Conservation (phyloP, 2,888 invertebrate genomes). For the Spodoptera exigua region DNA sequence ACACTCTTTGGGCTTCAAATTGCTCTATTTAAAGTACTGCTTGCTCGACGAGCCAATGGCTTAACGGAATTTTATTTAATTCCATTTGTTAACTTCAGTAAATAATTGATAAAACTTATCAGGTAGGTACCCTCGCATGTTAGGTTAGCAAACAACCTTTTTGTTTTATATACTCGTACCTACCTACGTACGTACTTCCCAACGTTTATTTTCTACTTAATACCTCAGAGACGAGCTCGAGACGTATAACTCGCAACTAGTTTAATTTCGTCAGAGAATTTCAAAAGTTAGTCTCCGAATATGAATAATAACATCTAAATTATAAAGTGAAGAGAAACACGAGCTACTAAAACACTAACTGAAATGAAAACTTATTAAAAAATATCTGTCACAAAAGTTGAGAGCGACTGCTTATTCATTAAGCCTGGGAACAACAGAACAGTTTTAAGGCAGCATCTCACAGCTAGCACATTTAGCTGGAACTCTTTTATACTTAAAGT, state of each 20-base stretch:
- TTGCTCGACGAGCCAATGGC: background rate
- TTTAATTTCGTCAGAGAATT: conserved; percentile 27
- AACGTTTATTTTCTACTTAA: conserved; percentile 10
- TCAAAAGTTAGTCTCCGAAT: conserved; percentile 36
- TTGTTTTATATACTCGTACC: conserved; percentile 11
- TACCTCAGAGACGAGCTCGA: conserved; percentile 28
- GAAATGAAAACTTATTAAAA: conserved; percentile 35
- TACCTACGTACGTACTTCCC: background rate
- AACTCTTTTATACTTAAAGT: conserved; percentile 55
- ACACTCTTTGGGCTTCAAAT: background rate
- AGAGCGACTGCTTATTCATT: conserved; percentile 45
- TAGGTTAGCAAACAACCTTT: background rate
- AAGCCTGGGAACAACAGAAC: conserved; percentile 48
- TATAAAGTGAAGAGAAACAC: conserved; percentile 23
- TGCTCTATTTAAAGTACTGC: conserved; percentile 8
- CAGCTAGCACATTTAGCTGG: conserved; percentile 33
- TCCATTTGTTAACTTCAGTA: background rate
- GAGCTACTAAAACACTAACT: conserved; percentile 28
- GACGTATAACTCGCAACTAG: conserved; percentile 28
- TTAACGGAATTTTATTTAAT: background rate
- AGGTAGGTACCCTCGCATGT: too few relatives aligned
- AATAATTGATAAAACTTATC: background rate
- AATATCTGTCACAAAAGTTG: conserved; percentile 44
- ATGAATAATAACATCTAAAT: conserved; percentile 34
- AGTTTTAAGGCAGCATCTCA: conserved; percentile 41